Evolutionary conservation across 2,113 vertebrate species (phyloP).

Genomic region (Telmatochromis brichardi): DNA sequence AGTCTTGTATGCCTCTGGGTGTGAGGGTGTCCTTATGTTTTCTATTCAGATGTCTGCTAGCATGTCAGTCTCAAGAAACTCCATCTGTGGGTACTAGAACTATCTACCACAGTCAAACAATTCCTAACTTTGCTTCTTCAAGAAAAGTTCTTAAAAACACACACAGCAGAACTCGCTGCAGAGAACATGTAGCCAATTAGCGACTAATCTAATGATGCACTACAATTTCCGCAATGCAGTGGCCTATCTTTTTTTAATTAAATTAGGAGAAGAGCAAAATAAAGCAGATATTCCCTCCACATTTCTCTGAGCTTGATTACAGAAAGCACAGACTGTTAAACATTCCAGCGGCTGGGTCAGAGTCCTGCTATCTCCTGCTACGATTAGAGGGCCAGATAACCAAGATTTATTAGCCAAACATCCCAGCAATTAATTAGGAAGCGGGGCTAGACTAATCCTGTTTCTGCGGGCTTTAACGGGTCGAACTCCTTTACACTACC

Average conservation of each 20-base stretch:
- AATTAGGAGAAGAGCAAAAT: conserved; percentile 46
- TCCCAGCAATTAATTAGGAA: conserved; percentile 63
- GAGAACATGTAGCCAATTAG: conserved; percentile 35
- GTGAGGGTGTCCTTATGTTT: neutral
- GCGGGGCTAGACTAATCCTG: conserved; percentile 55
- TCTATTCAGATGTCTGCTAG: neutral
- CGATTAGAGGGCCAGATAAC: conserved; percentile 61
- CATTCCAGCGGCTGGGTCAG: conserved; percentile 45
- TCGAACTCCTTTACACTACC: conserved; percentile 20
- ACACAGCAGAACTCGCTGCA: neutral
- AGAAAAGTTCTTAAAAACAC: neutral
- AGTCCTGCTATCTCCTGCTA: conserved; percentile 40
- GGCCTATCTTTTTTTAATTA: conserved; percentile 54
- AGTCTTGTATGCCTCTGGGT: conserved; percentile 1
- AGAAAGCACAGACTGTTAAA: conserved; percentile 36
- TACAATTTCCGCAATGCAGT: conserved; percentile 30
- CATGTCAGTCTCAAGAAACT: neutral
- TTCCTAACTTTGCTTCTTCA: neutral
- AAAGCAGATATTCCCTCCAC: conserved; percentile 35
- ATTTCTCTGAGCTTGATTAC: conserved; percentile 51
- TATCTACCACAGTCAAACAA: neutral
- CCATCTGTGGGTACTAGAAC: neutral
- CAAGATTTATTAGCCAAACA: conserved; percentile 65
- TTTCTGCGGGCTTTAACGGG: conserved; percentile 45
- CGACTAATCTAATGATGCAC: conserved; percentile 29